A percentile compares a stretch with the other conserved stretches of the same genome.
phyloP scores from a whole-genome alignment of 2,888 invertebrate genomes.

The Amorpha juglandis region DNA sequence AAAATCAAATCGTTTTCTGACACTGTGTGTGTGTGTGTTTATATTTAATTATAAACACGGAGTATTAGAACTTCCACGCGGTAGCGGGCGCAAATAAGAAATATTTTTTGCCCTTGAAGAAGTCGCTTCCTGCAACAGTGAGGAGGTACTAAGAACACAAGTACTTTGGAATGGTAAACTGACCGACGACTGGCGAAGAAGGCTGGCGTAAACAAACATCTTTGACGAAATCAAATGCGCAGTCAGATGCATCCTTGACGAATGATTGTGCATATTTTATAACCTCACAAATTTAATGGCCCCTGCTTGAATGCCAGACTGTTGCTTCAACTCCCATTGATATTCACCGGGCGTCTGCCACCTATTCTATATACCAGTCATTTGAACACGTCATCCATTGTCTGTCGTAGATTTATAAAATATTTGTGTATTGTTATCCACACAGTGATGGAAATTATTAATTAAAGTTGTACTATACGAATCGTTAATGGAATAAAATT shows the following conservation, averaged over 20 bases:
- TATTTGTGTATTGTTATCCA: neutral
- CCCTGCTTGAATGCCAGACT: conserved; percentile 23
- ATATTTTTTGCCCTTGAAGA: conserved; percentile 2
- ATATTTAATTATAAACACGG: no score
- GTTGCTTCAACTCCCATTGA: conserved; percentile 24
- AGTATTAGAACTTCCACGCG: neutral
- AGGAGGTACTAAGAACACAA: neutral
- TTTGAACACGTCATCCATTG: conserved; percentile 1
- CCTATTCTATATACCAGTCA: conserved; percentile 7
- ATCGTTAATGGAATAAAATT: no score
- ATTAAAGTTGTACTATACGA: no score
- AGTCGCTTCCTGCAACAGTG: neutral
- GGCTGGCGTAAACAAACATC: conserved; percentile 16
- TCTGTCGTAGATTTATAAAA: conserved; percentile 3
- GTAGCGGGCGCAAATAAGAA: neutral
- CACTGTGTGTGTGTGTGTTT: neutral
- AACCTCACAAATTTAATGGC: conserved; percentile 19
- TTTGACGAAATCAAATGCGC: conserved; percentile 17
- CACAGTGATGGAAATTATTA: no score
- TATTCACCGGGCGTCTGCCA: conserved; percentile 9
- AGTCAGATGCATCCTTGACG: conserved; percentile 27
- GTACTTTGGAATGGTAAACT: conserved; percentile 8
- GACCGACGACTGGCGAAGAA: conserved; percentile 2
- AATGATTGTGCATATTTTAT: conserved; percentile 24
- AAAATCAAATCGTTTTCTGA: neutral